Evolutionary conservation across 2,113 vertebrate species (phyloP), one percentile per base, ranked within the genome.

Genomic region (Malurus melanocephalus): DNA sequence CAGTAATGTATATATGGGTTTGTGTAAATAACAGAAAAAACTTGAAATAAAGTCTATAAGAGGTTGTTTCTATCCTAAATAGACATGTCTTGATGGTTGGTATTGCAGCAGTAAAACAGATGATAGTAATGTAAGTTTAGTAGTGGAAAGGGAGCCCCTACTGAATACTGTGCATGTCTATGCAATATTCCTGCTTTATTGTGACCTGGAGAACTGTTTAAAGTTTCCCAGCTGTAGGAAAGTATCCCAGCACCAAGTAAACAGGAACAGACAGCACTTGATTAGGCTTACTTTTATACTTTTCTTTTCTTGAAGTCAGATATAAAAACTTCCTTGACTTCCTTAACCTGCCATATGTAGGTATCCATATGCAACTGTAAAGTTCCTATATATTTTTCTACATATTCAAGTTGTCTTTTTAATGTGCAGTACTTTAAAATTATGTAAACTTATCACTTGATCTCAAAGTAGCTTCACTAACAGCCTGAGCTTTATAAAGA

Each of bases 221-320:
- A 84, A 67, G 19, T 81, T 65, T 75, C 67, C 24, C 55, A 87
- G 49, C 38, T 90, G 48, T 43, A 75, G 40, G 59, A 84, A 78
- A 74, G 22, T 61, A 52, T 61, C 21, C 11, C 26, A 61, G 20
- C 17, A 22, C 10, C 38, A 88, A 46, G 21, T 55, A 89, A 85
- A 65, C 42, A 75, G 57, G 53, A 78, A 24, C 11, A 83, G 35
- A 38, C 28, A 61, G 42, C 1, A 3, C 19, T 17, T 2, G 1
- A 20, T 80, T 80, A 74, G 80, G 15, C 35, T 52, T 86, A 52
- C 16, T 21, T 60, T 77, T 80, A 9, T n/a, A 66, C 83, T 80
- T 92, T 85, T 71, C 3, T 81, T 89, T 67, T 80, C 45, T 35
- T 74, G 53, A 62, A 53, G 56, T 28, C 10, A 43, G 27, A 10